Base-by-base conservation (phyloP, 2,113 vertebrate species). In the Sialia sialis region DNA sequence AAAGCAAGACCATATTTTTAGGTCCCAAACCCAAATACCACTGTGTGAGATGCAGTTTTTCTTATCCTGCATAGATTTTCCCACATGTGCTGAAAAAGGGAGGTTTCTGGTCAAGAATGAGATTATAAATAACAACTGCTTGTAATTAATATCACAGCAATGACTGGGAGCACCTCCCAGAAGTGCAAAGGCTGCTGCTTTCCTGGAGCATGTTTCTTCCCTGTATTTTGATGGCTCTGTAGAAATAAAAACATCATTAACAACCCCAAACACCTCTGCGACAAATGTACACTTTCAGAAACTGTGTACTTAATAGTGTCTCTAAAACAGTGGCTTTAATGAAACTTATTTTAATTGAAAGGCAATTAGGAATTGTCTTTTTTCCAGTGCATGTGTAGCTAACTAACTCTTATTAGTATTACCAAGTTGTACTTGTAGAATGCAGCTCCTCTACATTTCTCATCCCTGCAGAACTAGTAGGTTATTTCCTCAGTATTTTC, bases 311-410 rank as follows among this genome's bases (percentile, higher is more conserved):
- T 76, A 93, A 58, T 20, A 41, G 19, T 51, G 48, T 73, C 54
- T 72, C 56, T 80, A 73, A 93, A 77, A 44, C 44, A 48, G 22
- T 23, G 19, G 58, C 38, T 86, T 86, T 89, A 93, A 80, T 48
- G 39, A 95, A 93, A 64, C 56, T 69, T 51, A 14, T 36, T 87
- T 72, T 94, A 91, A 89, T 16, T 69, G 90, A 64, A 95, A 94
- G 59, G 22, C 62, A 81, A 13, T 94, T 86, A 84, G 55, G 32
- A 20, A 17, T 30, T 75, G 19, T 79, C 56, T 83, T n/a, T 16
- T 51, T 84, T 90, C 22, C 30, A 49, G 2, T 38, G 27, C 32
- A 21, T 15, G 30, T 16, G 5, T 56, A 17, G 29, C 27, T 54
- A 60, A 29, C 4, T 76, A 76, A 30, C 30, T 58, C 26, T 44